A percentile compares a stretch with the other conserved stretches of the same genome.
These are phyloP conservation scores for Helostoma temminkii DNA, from an alignment of 2,797 vertebrate species.

Conservation along the genomic window DNA sequence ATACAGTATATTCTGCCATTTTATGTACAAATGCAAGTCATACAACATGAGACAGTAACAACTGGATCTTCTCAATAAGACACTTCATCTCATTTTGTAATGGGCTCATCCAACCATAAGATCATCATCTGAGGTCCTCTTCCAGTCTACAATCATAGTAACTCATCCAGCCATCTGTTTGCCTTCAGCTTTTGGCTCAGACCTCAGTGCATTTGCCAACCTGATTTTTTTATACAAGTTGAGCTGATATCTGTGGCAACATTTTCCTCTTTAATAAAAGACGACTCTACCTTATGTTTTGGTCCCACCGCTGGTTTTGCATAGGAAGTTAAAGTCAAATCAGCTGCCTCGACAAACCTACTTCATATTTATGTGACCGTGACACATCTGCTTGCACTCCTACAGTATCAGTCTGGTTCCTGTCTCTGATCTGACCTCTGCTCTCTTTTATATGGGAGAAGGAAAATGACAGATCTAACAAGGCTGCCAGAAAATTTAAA, in stretches of 20 bases:
- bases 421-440: slow-evolving; percentile 34
- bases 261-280: slow-evolving; percentile 49
- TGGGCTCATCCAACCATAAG: slow-evolving; percentile 61
- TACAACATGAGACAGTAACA: slow-evolving; percentile 45
- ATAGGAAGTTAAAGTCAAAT: slow-evolving; percentile 19
- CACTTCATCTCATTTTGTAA: slow-evolving; percentile 56
- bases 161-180: slow-evolving; percentile 71
- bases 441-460: slow-evolving; percentile 7
- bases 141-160: slow-evolving; percentile 56
- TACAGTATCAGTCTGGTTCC: slow-evolving; percentile 21
- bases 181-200: slow-evolving; percentile 70
- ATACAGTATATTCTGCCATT: background rate
- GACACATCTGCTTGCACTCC: slow-evolving; percentile 20
- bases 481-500: slow-evolving; percentile 17
- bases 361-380: slow-evolving; percentile 4
- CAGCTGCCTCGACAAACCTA: slow-evolving; percentile 3
- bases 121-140: slow-evolving; percentile 69
- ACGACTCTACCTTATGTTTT: slow-evolving; percentile 36
- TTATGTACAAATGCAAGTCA: slow-evolving; percentile 22
- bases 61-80: slow-evolving; percentile 53
- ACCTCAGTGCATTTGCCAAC: slow-evolving; percentile 64
- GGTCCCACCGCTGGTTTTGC: slow-evolving; percentile 13
- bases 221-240: slow-evolving; percentile 51
- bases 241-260: slow-evolving; percentile 56
- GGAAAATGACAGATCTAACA: slow-evolving; percentile 19